A percentile compares a stretch with the other conserved stretches of the same genome.
Conservation (phyloP, 2,888 invertebrate genomes). For the Eubasilissa splendida region DNA sequence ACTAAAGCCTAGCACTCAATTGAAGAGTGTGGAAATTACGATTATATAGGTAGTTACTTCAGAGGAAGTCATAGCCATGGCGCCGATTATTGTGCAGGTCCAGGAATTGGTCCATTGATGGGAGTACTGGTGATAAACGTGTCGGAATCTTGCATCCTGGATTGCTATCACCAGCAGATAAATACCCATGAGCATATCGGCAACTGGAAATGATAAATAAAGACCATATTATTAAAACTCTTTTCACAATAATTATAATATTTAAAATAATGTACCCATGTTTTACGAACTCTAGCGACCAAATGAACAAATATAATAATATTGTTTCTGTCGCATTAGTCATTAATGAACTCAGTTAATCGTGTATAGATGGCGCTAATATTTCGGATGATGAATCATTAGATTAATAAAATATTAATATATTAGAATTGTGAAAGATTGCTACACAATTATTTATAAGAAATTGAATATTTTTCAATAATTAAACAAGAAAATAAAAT, state of each 20-base stretch:
- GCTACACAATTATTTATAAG: background rate
- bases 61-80: conserved; percentile 77
- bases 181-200: conserved; percentile 80
- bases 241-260: background rate
- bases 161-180: conserved; percentile 77
- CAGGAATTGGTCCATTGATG: conserved; percentile 78
- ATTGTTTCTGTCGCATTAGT: too few relatives aligned
- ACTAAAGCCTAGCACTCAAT: background rate
- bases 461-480: background rate
- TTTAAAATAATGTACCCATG: background rate
- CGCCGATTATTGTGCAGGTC: conserved; percentile 76
- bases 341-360: background rate
- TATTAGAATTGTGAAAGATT: background rate
- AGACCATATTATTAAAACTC: background rate
- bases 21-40: background rate
- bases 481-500: background rate
- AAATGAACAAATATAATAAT: background rate
- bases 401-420: background rate
- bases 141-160: conserved; percentile 74
- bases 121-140: conserved; percentile 74
- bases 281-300: background rate
- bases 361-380: conserved; percentile 8
- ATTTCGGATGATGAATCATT: background rate
- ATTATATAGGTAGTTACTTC: conserved; percentile 66
- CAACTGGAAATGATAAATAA: conserved; percentile 65